Conservation (phyloP, 2,797 vertebrate species). For the Dallia pectoralis region DNA sequence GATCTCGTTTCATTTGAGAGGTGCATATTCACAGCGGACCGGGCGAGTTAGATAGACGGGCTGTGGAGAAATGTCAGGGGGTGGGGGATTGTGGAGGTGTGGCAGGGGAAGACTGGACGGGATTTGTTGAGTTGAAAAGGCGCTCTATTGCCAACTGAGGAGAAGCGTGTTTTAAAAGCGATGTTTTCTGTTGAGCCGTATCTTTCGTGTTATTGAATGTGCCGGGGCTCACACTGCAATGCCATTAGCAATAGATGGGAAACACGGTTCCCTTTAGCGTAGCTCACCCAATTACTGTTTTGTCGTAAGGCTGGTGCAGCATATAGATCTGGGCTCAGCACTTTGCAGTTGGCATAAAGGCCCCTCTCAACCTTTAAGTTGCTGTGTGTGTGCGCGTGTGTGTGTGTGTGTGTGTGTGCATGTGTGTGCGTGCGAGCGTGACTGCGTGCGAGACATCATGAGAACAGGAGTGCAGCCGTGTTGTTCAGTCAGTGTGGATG, state of each 20-base stretch:
- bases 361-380: not conserved
- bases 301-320: not conserved
- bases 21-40: constrained; percentile 44
- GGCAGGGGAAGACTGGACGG: constrained; percentile 31
- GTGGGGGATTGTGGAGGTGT: constrained; percentile 24
- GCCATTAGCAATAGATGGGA: not conserved
- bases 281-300: not conserved
- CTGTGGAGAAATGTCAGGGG: constrained; percentile 2
- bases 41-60: constrained; percentile 51
- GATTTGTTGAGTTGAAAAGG: constrained; percentile 39
- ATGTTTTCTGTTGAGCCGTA: not conserved
- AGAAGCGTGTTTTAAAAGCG: constrained; percentile 6
- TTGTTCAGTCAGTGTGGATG: constrained; percentile 4
- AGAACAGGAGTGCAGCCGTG: not conserved
- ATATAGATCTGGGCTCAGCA: not conserved
- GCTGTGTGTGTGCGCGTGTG: not conserved
- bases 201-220: not conserved
- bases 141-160: constrained; percentile 32
- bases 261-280: not conserved
- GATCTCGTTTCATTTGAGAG: constrained; percentile 45
- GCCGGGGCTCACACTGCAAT: not conserved
- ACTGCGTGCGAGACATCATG: not conserved
- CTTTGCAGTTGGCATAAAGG: not conserved
- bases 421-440: not conserved
- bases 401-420: constrained; percentile 11